Base-by-base conservation (phyloP, 2,113 vertebrate genomes). In the Notothenia rossii region DNA sequence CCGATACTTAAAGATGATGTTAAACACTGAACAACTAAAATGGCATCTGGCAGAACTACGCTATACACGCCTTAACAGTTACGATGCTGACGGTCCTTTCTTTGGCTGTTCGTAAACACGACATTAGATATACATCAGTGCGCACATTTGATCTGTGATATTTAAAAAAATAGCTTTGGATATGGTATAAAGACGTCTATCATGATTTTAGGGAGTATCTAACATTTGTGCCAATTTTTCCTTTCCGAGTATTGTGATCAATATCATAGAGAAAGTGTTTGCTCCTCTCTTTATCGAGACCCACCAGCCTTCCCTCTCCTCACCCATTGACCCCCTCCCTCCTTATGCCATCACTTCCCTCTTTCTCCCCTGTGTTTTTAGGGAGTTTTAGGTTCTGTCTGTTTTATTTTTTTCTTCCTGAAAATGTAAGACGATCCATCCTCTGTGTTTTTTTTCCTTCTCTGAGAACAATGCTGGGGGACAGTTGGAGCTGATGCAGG, bases 381-480 rank as follows among this genome's bases (percentile, higher is more conserved):
- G 85, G 83, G 78, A 90, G 93, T 92, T 90, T 94, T 92, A 83
- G 70, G 80, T 93, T 92, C 84, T 87, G 73, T 66, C 82, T 90
- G 76, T 53, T 25, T 86, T 87, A 88, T 84, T 84, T 86, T 85
- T 60, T 62, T 75, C 88, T 90, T 92, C 91, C 93, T 93, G 87
- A 84, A 87, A 93, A 92, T 85, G 94, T 94, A 95, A 95, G 88
- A 90, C 48, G 88, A 95, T 93, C 91, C 81, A 64, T 78, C 82
- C 85, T 83, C 66, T 64, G 75, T 84, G 72, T 90, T 78, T 83
- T 80, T 77, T 64, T 46, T 59, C 5, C 7, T 40, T 40, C 36
- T 15, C 51, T 73, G 46, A 64, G 80, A 89, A 93, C 92, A 93
- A 93, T 91, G 86, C 86, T 72, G 60, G 78, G 85, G 82, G 77